Conservation (phyloP, 1,140 invertebrate species). For the Chlorops oryzae region DNA sequence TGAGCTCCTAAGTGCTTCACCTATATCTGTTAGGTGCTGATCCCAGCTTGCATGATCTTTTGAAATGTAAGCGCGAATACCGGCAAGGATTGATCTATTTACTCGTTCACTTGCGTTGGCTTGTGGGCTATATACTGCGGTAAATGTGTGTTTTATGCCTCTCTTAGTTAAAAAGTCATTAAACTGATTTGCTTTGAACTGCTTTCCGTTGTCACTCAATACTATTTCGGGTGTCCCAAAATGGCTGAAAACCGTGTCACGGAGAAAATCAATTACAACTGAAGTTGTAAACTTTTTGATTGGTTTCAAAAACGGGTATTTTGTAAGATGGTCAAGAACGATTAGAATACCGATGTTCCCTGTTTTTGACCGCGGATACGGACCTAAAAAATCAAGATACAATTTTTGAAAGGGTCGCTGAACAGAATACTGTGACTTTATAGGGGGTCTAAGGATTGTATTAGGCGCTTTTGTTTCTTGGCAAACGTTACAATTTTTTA, state of each 20-base stretch:
- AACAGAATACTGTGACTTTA: not conserved
- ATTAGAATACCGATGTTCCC: conserved; percentile 2
- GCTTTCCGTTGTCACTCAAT: not conserved
- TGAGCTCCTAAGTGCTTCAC: not conserved
- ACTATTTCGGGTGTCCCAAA: not conserved
- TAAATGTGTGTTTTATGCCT: not conserved
- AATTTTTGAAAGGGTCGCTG: not conserved
- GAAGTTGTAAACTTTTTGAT: not conserved
- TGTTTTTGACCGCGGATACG: not conserved
- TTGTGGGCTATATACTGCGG: conserved; percentile 1
- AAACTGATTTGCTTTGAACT: not conserved
- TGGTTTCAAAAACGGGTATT: conserved; percentile 5
- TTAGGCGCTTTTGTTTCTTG: conserved; percentile 2
- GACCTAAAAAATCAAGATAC: conserved; percentile 7
- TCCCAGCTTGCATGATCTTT: not conserved
- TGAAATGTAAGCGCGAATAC: not conserved
- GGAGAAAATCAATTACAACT: not conserved
- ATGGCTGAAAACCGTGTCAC: not conserved
- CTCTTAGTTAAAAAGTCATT: not conserved
- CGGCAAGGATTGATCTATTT: not conserved
- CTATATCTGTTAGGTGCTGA: not conserved
- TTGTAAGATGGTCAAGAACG: conserved; percentile 6
- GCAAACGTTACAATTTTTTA: not conserved
- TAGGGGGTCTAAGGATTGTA: not conserved
- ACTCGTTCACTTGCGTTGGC: not conserved